Conservation (phyloP, 1,140 invertebrate genomes). For the Lineus longissimus region DNA sequence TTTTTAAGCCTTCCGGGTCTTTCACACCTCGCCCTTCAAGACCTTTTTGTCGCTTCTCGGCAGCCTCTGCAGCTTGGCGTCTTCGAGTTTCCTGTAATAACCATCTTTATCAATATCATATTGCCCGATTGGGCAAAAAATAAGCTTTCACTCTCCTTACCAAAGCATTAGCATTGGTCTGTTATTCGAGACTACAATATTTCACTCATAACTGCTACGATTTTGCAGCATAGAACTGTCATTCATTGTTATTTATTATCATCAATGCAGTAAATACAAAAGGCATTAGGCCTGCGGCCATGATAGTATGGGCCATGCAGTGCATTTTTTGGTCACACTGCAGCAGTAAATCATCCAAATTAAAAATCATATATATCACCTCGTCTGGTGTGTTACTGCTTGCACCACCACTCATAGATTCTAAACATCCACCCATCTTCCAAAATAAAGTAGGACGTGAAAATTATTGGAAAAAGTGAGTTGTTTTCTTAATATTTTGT, state of each 20-base stretch:
- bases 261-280: too few species aligned
- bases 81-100: conserved; percentile 51
- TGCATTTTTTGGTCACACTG: too few species aligned
- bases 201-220: not conserved
- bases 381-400: not conserved
- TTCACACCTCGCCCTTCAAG: conserved; percentile 61
- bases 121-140: conserved; percentile 19
- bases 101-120: not conserved
- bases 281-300: too few species aligned
- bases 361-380: too few species aligned
- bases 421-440: too few species aligned
- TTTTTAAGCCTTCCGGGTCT: conserved; percentile 57
- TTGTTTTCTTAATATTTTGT: too few species aligned
- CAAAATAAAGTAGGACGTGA: too few species aligned
- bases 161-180: conserved; percentile 23
- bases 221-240: not conserved
- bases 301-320: too few species aligned
- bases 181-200: not conserved
- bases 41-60: conserved; percentile 57
- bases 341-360: too few species aligned
- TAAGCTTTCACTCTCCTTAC: conserved; percentile 21
- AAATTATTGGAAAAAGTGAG: too few species aligned
- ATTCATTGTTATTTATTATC: conserved; percentile 11
- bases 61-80: conserved; percentile 60
- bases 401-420: conserved; percentile 4